Percentiles rank a stretch among this genome's conserved stretches.
These are phyloP conservation scores for Aphelenchoides fujianensis DNA, from an alignment of 1,140 invertebrate species.

Conservation along the genomic window DNA sequence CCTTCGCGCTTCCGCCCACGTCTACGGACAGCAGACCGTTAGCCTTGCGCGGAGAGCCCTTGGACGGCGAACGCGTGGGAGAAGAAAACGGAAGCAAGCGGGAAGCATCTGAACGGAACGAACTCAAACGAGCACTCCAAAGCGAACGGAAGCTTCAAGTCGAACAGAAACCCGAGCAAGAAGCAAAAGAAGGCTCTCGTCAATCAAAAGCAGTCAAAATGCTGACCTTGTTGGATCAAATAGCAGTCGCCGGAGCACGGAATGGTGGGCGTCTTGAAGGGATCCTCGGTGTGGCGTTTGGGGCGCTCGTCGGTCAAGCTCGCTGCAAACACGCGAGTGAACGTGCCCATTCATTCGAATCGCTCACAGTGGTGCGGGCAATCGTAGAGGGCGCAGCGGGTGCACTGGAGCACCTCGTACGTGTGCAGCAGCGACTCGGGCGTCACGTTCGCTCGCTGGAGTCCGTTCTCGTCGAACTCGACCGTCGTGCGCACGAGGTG, in stretches of 20 bases:
- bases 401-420: conserved; percentile 42
- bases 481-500: conserved; percentile 29
- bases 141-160: neutral
- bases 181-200: neutral
- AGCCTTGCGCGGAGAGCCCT: neutral
- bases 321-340: conserved; percentile 16
- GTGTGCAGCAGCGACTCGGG: conserved; percentile 40
- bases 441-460: conserved; percentile 39
- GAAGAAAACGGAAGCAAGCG: too few relatives aligned
- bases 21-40: conserved; percentile 9
- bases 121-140: neutral
- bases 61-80: neutral
- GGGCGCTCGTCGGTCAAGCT: conserved; percentile 17
- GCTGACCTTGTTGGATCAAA: conserved; percentile 1
- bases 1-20: too few relatives aligned
- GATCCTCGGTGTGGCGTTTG: conserved; percentile 30
- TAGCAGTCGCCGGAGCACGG: conserved; percentile 35
- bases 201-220: conserved; percentile 3
- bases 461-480: conserved; percentile 39
- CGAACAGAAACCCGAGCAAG: neutral
- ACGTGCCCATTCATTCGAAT: conserved; percentile 8
- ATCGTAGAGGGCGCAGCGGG: conserved; percentile 43
- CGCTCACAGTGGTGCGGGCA: conserved; percentile 40
- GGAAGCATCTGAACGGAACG: conserved; percentile 6
- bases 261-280: neutral